These are phyloP conservation scores for Lepus timidus DNA, from an alignment of 2,113 vertebrate species.

Conservation along the genomic window DNA sequence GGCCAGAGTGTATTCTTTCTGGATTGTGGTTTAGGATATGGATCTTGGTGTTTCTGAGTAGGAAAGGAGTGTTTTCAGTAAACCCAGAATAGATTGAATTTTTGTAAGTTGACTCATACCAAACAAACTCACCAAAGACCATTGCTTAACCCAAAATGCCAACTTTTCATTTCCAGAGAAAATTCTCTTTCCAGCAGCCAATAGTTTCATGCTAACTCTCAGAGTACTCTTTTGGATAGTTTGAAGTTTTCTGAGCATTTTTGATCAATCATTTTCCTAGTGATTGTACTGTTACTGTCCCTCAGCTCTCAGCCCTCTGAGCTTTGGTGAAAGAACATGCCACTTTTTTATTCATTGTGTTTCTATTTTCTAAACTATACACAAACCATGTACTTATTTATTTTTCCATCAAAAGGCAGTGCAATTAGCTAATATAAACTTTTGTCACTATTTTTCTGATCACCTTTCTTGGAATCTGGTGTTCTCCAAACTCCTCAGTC, in stretches of 20 bases:
- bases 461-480: not conserved
- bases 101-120: constrained; percentile 37
- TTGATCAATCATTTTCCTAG: not conserved
- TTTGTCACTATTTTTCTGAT: constrained; percentile 49
- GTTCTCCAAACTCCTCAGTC: not conserved
- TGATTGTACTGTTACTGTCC: not conserved
- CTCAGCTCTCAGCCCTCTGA: not conserved
- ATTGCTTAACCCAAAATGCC: not conserved
- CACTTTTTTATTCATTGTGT: not conserved
- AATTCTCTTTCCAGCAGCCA: not conserved
- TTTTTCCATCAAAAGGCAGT: not conserved
- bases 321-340: not conserved
- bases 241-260: not conserved
- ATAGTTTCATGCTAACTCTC: not conserved
- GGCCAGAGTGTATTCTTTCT: not conserved
- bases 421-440: constrained; percentile 21
- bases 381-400: not conserved
- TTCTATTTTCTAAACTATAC: not conserved
- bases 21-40: not conserved
- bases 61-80: constrained; percentile 48
- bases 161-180: not conserved
- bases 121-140: constrained; percentile 41
- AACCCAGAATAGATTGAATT: constrained; percentile 15
- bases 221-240: not conserved
- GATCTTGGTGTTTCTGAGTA: constrained; percentile 32